Evolutionary conservation across 2,113 vertebrate genomes (phyloP), one percentile per base, ranked within the genome.

Genomic region (Alosa alosa): DNA sequence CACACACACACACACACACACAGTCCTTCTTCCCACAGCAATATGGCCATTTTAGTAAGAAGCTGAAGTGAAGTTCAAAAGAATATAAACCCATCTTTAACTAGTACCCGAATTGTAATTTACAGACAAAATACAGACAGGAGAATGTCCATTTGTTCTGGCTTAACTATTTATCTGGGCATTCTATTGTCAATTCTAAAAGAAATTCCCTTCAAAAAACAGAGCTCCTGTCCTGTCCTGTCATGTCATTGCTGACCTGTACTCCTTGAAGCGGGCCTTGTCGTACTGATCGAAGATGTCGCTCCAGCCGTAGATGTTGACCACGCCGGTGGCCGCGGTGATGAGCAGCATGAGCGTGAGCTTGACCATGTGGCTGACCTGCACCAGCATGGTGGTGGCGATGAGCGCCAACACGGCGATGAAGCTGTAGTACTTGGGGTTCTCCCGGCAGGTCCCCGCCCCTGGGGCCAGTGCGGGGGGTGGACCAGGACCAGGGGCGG

Each of bases 281-380:
- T 99, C 97, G 0, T 99, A 98, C 31, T 91, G 93, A 84, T 99
- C 97, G 0, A 97, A 99, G 92, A 97, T 95, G 50, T 97, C 95
- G 84, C 90, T 90, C 98, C 98, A 99, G 91, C 94, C 96, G 22
- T 96, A 96, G 90, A 98, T 95, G 92, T 97, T 98, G 86, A 99
- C 94, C 0, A 96, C 83, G 0, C 97, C 96, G 0, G 95, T 94
- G 0, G 95, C 93, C 18, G 92, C 92, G 0, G 95, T 96, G 94
- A 98, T 96, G 75, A 97, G 94, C 88, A 99, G 92, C 98, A 99
- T 99, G 89, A 99, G 96, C 0, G 97, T 97, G 84, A 99, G 94
- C 92, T 99, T 99, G 87, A 99, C 98, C 98, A 99, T 99, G 95
- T 99, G 98, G 94, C 98, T 99, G 94, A 99, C 98, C 91, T 99